Percentiles rank a stretch among this genome's conserved stretches.
Conservation (phyloP, 2,888 invertebrate species). For the Oscheius sp. region DNA sequence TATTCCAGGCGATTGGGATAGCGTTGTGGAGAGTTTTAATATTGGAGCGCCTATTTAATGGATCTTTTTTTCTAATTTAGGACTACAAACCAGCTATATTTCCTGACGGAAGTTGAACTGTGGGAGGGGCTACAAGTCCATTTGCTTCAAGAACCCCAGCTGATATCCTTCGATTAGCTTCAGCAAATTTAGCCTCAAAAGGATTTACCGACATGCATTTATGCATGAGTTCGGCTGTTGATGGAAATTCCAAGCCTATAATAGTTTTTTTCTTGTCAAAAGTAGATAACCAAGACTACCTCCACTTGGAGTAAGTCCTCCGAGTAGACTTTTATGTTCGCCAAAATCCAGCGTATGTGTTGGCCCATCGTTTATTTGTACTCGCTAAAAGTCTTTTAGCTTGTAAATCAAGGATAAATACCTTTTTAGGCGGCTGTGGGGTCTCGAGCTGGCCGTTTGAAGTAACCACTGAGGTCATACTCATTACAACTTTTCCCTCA, state of each 20-base stretch:
- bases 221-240: slow-evolving; percentile 68
- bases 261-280: not conserved
- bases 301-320: slow-evolving; percentile 23
- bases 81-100: not conserved
- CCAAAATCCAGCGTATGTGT: slow-evolving; percentile 6
- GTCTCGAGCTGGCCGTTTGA: slow-evolving; percentile 39
- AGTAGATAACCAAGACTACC: not conserved
- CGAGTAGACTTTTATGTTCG: slow-evolving; percentile 2
- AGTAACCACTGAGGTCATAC: slow-evolving; percentile 40
- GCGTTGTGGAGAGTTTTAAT: slow-evolving; percentile 40
- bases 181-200: slow-evolving; percentile 67
- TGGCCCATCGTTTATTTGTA: slow-evolving; percentile 19
- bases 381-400: slow-evolving; percentile 22
- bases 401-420: not conserved
- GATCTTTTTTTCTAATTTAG: not conserved
- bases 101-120: slow-evolving; percentile 3
- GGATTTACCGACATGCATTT: slow-evolving; percentile 67
- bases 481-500: slow-evolving; percentile 6
- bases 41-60: slow-evolving; percentile 30
- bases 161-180: slow-evolving; percentile 63
- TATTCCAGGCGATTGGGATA: slow-evolving; percentile 62
- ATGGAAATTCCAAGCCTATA: slow-evolving; percentile 57
- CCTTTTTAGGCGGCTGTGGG: slow-evolving; percentile 11
- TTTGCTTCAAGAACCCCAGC: slow-evolving; percentile 52
- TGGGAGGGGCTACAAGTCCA: slow-evolving; percentile 46